Evolutionary conservation across 2,797 vertebrate species (phyloP).

Genomic region (Tadarida brasiliensis): DNA sequence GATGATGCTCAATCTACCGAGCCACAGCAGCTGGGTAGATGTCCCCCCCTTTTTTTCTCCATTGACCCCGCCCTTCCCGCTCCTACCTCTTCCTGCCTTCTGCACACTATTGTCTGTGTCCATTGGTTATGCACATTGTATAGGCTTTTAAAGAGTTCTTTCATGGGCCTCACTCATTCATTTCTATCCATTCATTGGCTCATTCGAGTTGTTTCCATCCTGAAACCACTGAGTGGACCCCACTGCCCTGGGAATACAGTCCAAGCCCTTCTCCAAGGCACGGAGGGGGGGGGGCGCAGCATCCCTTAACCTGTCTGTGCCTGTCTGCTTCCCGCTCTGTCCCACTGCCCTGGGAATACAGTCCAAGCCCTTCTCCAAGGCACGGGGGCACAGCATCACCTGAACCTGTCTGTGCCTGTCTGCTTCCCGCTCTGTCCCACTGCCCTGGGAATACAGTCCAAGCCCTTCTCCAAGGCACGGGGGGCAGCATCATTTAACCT

Average conservation of each 20-base stretch:
- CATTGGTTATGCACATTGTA: too few relatives aligned
- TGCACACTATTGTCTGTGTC: too few relatives aligned
- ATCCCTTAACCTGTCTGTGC: accelerated
- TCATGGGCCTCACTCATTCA: not conserved
- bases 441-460: not conserved
- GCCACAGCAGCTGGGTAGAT: too few relatives aligned
- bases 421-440: not conserved
- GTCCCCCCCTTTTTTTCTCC: too few relatives aligned
- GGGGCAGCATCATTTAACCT: accelerated
- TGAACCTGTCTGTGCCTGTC: accelerated
- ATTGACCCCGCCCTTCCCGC: too few relatives aligned
- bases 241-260: not conserved
- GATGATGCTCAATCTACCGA: too few relatives aligned
- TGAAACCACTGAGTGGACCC: not conserved
- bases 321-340: not conserved
- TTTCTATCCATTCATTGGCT: not conserved
- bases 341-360: not conserved
- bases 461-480: not conserved
- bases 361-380: not conserved
- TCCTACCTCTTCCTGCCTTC: too few relatives aligned
- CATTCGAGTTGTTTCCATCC: not conserved
- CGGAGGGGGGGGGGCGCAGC: accelerated
- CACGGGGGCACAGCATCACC: accelerated
- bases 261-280: not conserved
- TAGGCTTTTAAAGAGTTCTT: not conserved